Base-by-base conservation (phyloP, 2,888 invertebrate species). In the Malthinus seriepunctatus region DNA sequence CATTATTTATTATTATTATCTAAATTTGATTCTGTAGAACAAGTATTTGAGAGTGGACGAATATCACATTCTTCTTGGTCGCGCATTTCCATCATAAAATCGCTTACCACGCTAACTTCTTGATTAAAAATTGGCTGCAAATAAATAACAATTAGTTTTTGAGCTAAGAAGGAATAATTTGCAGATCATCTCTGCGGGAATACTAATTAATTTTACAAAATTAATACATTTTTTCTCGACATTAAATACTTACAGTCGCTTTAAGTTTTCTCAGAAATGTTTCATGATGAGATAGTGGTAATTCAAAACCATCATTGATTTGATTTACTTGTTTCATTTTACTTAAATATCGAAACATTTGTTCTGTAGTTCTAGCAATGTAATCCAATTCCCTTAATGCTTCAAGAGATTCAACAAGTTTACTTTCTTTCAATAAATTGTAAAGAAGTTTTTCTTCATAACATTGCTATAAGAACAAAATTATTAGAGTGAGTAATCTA, bases 331-430 rank as follows among this genome's bases (percentile, higher is more conserved):
- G 73, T 8, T 56, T 51, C 11, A 57, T 50, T 51, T 76, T 78
- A 45, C 69, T 68, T 14, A 65, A 56, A 8, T 75, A 58, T 63
- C 75, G 68, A 59, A 81, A 80, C 39, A 73, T 67, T 44, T 67
- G 65, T 51, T 78, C 75, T 0, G 78, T 76, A 23, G 79, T 77
- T 62, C 79, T 71, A 2, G 78, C 76, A 32, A 80, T 68, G 35
- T 74, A 78, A 56, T 75, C 74, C 33, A 81, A 62, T 53, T 80
- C 74, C 10, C 69, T 64, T 33, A 80, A 63, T 5, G 79, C 79
- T 5, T 77, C 71, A 44, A 81, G 69, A 0, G 78, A 70, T 5
- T 73, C 64, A 1, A 71, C 64, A 8, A 82, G 67, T 49, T 71
- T 71, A 3, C 77, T 64, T 45, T 79, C 73, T 39, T 72, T 69